Base-by-base conservation (phyloP, 2,888 invertebrate genomes). In the Trissonchulus latispiculum region DNA sequence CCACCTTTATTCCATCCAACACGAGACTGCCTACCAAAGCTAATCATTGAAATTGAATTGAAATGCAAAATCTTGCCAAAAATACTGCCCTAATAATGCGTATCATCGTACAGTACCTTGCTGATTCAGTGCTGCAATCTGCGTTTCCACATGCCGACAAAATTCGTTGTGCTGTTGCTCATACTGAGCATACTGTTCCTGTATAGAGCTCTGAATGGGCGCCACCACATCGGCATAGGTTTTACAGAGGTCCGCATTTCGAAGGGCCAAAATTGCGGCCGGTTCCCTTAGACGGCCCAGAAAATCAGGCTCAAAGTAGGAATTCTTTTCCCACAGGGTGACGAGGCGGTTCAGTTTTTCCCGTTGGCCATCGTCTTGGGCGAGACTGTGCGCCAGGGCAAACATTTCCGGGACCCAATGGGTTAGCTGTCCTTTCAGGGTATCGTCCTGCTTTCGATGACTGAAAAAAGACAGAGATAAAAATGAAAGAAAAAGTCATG, bases 351-450 rank as follows among this genome's bases (percentile, higher is more conserved):
- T 28, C 36, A 31, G 23, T 36, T 36, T 31, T 28, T 70, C 71
- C 23, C 37, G 88, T 81, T 91, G 89, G 86, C 95, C 92, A 73
- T 95, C 95, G 29, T 91, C 91, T 29, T 89, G 90, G 61, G 92
- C 91, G 85, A 90, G 90, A 83, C 91, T 88, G 84, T 90, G 90
- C 78, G 95, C 90, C 85, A 92, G 92, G 86, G 95, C 95, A 88
- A 95, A 99, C 90, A 97, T 93, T 80, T 96, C 95, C 81, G 96
- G 92, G 80, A 97, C 95, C 81, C 95, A 93, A 83, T 90, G 90
- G 87, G 95, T 94, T 85, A 99, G 88, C 83, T 92, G 90, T 86
- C 91, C 90, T 87, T 94, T 92, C 84, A 97, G 88, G 83, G 93
- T 92, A 85, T 91, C 91, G 76, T 92, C 91, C 87, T 92, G 93